Base-by-base conservation (phyloP, 2,888 invertebrate genomes). In the Sarcophaga subvicina region DNA sequence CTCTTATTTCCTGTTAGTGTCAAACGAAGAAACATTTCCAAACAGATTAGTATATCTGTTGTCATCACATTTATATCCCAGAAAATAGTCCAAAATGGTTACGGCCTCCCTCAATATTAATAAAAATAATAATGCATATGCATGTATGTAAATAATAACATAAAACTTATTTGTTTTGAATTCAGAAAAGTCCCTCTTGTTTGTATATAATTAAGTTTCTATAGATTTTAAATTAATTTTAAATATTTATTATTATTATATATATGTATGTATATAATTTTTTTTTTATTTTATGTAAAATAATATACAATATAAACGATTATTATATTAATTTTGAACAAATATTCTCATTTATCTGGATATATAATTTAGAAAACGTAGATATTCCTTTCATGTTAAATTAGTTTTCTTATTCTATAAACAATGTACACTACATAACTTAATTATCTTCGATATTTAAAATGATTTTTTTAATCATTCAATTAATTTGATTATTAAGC, bases 381-480 rank as follows among this genome's bases (percentile, higher is more conserved):
- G 37, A 37, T 37, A 37, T 37, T 37, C 37, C 37, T 37, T 37
- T 37, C 8, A 37, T 37, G 10, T 37, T 37, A 37, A 37, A 37
- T 37, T 8, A 37, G 10, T 37, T 37, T 37, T 3, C n/a, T 60
- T 59, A 37, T 72, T 72, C 20, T 60, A 72, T 60, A 37, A 59
- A 59, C 37, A 72, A 27, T 72, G 60, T 72, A 72, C 27, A 72
- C 60, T 72, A 72, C 72, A 60, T 12, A 37, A 37, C 59, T 72
- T 27, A 27, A 37, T 37, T 59, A 27, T 72, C 59, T 72, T 72
- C 11, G 20, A 71, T 10, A 59, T 25, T 54, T 17, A 54, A 11
- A 70, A 70, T 54, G 14, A 25, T 54, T 54, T 70, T 49, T 20
- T 49, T 10, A 54, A 27, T 70, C 27, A 25, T 59, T 70, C 62